phyloP scores from a whole-genome alignment of 2,888 invertebrate genomes.

The Drosophila picticornis region DNA sequence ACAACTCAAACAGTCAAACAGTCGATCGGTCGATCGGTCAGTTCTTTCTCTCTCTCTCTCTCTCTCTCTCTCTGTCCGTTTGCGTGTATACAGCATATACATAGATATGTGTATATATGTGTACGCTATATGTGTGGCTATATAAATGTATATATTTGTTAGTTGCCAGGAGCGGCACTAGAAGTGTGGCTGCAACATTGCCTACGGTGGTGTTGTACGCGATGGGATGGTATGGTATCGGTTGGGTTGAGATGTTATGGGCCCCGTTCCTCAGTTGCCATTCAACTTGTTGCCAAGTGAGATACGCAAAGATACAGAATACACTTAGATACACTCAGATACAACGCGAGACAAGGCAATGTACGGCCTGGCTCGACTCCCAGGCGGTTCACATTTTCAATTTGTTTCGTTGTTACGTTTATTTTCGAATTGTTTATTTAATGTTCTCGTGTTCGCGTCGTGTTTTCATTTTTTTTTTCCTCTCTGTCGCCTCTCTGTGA shows the following conservation, averaged over 20 bases:
- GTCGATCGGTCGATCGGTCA: constrained; percentile 49
- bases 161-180: constrained; percentile 45
- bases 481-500: not conserved
- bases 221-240: not conserved
- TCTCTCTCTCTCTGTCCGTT: constrained; percentile 14
- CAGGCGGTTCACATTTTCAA: constrained; percentile 62
- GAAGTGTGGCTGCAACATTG: constrained; percentile 38
- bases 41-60: constrained; percentile 14
- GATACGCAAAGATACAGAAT: constrained; percentile 45
- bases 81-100: constrained; percentile 17
- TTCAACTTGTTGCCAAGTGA: constrained; percentile 77
- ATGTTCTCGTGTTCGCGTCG: constrained; percentile 57
- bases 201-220: not conserved
- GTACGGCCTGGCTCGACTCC: constrained; percentile 47
- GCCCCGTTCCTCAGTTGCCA: constrained; percentile 47
- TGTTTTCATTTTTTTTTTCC: constrained; percentile 29
- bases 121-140: constrained; percentile 1
- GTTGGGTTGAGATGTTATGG: constrained; percentile 15
- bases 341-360: constrained; percentile 48
- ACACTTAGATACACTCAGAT: constrained; percentile 50
- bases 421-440: constrained; percentile 77
- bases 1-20: constrained; percentile 51
- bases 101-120: constrained; percentile 7
- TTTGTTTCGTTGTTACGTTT: constrained; percentile 72
- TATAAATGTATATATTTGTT: constrained; percentile 8